phyloP scores from a whole-genome alignment of 2,797 vertebrate species.

The Hipposideros larvatus region DNA sequence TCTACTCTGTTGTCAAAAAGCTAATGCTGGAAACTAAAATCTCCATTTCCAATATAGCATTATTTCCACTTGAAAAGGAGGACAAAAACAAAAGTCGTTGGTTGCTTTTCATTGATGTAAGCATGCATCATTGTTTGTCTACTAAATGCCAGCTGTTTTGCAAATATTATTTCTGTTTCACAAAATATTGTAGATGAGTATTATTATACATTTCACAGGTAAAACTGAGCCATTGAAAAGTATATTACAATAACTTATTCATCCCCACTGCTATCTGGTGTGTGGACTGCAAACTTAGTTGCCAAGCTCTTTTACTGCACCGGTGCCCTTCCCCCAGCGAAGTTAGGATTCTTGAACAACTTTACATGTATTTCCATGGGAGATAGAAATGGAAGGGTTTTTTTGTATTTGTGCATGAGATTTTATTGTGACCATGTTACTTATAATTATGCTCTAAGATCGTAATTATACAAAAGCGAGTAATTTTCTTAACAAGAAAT shows the following conservation, averaged over 20 bases:
- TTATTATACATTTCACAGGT: background rate
- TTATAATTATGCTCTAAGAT: background rate
- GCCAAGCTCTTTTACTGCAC: accelerated
- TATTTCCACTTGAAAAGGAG: background rate
- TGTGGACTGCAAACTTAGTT: background rate
- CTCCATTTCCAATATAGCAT: background rate
- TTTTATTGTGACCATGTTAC: background rate
- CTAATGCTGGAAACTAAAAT: background rate
- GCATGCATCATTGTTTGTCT: background rate
- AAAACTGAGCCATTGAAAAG: background rate
- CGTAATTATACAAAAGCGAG: background rate
- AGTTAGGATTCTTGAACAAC: background rate
- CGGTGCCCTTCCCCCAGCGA: background rate
- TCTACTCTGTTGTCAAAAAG: slow-evolving; percentile 38
- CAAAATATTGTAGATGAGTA: background rate
- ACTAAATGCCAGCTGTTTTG: background rate
- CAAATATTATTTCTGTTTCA: background rate
- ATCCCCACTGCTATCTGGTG: background rate
- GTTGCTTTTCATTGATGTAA: background rate
- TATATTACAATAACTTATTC: background rate
- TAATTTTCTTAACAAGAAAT: background rate
- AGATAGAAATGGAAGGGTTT: background rate
- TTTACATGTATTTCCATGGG: background rate
- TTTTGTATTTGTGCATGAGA: background rate
- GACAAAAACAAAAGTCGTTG: background rate